These are phyloP conservation scores for Morelia viridis DNA, from an alignment of 2,797 vertebrate species.

Conservation along the genomic window DNA sequence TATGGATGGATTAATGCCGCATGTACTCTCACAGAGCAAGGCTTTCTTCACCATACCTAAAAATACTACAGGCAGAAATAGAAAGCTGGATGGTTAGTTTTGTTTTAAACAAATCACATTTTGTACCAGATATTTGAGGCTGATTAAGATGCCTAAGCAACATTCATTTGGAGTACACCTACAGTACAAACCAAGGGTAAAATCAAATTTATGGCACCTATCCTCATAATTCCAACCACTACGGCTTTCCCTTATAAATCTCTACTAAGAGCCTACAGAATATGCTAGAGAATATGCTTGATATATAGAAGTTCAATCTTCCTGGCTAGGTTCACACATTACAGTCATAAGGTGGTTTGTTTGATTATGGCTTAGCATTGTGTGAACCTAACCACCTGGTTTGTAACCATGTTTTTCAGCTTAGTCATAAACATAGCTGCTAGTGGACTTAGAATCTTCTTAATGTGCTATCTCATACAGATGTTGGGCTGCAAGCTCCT, in stretches of 20 bases:
- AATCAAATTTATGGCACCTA: neutral
- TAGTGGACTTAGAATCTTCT: neutral
- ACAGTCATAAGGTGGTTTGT: neutral
- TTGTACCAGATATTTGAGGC: neutral
- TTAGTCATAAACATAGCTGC: neutral
- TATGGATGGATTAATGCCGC: neutral
- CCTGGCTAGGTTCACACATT: neutral
- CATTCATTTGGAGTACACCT: too few relatives aligned
- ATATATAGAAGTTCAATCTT: neutral
- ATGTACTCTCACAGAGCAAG: neutral
- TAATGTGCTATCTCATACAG: neutral
- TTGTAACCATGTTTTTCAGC: neutral
- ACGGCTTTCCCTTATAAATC: neutral
- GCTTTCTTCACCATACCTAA: neutral
- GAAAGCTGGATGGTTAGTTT: neutral
- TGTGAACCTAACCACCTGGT: neutral
- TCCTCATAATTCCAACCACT: neutral
- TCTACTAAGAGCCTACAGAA: neutral
- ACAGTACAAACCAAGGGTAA: neutral
- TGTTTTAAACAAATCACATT: neutral
- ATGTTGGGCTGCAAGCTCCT: neutral
- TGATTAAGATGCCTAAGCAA: neutral
- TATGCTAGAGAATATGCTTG: neutral
- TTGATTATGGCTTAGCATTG: neutral
- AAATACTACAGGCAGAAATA: neutral